Conservation (phyloP, 2,888 invertebrate genomes). For the Auanema sp. region DNA sequence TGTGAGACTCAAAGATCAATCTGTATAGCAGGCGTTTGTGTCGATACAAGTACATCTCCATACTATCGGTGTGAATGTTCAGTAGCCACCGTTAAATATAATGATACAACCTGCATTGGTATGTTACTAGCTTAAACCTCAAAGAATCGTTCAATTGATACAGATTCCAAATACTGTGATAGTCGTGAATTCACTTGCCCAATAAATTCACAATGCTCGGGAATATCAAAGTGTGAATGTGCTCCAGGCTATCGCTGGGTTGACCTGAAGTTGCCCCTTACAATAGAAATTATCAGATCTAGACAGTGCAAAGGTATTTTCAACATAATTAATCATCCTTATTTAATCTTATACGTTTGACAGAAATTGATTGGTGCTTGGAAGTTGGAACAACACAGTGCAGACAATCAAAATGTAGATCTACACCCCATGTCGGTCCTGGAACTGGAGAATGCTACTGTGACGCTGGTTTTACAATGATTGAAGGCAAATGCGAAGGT, state of each 20-base stretch:
- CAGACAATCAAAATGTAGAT: constrained; percentile 7
- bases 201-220: constrained; percentile 10
- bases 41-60: constrained; percentile 4
- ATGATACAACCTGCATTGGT: constrained; percentile 20
- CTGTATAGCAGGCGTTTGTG: constrained; percentile 14
- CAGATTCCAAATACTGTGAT: constrained; percentile 20
- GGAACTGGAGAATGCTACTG: constrained; percentile 22
- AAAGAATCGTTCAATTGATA: no score
- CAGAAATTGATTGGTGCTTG: constrained; percentile 17
- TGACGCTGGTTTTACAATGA: constrained; percentile 15
- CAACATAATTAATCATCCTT: not conserved
- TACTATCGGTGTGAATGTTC: constrained; percentile 11
- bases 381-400: not conserved
- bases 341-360: not conserved
- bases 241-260: constrained; percentile 12
- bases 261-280: constrained; percentile 10
- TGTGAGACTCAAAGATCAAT: constrained; percentile 10
- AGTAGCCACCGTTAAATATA: constrained; percentile 6
- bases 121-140: not conserved
- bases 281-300: not conserved
- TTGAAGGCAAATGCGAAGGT: not conserved
- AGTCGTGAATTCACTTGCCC: constrained; percentile 8
- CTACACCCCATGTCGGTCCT: not conserved
- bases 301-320: constrained; percentile 8
- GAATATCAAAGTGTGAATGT: constrained; percentile 7